Evolutionary conservation across 2,113 vertebrate species (phyloP).

Genomic region (Eubucco bourcierii): DNA sequence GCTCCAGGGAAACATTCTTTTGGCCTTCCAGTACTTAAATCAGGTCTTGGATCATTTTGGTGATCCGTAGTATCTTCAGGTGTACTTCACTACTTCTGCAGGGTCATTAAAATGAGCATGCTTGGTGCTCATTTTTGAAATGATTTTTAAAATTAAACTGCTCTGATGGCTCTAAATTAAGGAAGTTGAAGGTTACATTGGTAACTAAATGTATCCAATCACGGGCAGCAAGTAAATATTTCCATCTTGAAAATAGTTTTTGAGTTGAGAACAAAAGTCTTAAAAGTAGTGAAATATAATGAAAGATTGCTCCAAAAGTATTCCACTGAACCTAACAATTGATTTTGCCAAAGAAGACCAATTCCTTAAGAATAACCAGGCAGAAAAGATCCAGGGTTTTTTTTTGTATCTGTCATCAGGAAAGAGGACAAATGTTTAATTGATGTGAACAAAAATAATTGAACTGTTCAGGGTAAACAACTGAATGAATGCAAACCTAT

Average conservation of each 20-base stretch:
- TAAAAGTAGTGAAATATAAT: not conserved
- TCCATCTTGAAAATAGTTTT: not conserved
- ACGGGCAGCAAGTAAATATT: not conserved
- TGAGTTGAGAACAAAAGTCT: not conserved
- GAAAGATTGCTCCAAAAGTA: not conserved
- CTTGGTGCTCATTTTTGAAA: too few species aligned
- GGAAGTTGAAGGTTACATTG: not conserved
- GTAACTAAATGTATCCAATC: not conserved
- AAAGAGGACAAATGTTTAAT: not conserved
- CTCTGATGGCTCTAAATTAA: not conserved
- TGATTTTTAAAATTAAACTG: not conserved
- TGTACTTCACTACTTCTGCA: not conserved
- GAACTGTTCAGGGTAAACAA: not conserved
- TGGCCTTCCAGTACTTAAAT: too few species aligned
- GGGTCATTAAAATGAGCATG: fast-evolving
- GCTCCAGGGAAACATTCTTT: too few species aligned
- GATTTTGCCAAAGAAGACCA: not conserved
- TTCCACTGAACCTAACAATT: not conserved
- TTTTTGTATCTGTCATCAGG: not conserved
- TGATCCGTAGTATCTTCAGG: not conserved
- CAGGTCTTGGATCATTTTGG: not conserved
- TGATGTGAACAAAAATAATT: not conserved
- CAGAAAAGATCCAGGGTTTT: not conserved
- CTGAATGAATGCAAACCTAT: not conserved
- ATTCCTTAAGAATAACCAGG: not conserved